Evolutionary conservation across 2,797 vertebrate genomes (phyloP), one percentile per base, ranked within the genome.

Genomic region (Onychomys leucogaster): DNA sequence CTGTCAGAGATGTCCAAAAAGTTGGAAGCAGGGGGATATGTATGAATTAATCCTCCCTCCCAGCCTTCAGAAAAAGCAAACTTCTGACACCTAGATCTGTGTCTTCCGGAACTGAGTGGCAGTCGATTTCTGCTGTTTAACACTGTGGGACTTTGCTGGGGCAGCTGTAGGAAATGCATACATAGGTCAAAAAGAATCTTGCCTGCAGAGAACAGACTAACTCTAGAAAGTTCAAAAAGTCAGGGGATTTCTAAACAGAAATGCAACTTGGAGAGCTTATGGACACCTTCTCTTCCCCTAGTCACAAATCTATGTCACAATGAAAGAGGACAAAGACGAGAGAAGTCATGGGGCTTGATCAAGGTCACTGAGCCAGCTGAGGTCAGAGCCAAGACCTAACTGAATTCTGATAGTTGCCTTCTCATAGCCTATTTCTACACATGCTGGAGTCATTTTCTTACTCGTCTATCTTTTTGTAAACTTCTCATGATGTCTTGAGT

Each of bases 241-340:
- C 61, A 76, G 90, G 13, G 8, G 78, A 89, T 89, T 95, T 96
- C 89, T 61, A 73, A 94, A 94, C 43, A 95, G 89, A 95, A 96
- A 95, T 46, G 41, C n/a, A 96, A 63, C 37, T 90, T 84, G 41
- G 59, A 89, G 67, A 75, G 52, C 23, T 91, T 59, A 71, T 21
- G 73, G 86, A 95, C 67, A 93, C 82, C 6, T 55, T 96, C 63
- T 91, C 65, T 94, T 21, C 5, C 10, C 34, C 13, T 5, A 52
- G 71, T 32, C 80, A 96, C 55, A 94, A 91, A 76, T 5, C 14
- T 37, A 81, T 84, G 94, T 95, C 78, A 67, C 13, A 73, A 81
- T 87, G 77, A 91, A 96, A 71, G 81, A 91, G 77, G 88, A 4
- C 34, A 46, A 89, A 93, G 37, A 10, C 21, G 32, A 82, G 46